These are phyloP conservation scores for Ageneiosus marmoratus DNA, from an alignment of 2,113 vertebrate species.

Conservation along the genomic window DNA sequence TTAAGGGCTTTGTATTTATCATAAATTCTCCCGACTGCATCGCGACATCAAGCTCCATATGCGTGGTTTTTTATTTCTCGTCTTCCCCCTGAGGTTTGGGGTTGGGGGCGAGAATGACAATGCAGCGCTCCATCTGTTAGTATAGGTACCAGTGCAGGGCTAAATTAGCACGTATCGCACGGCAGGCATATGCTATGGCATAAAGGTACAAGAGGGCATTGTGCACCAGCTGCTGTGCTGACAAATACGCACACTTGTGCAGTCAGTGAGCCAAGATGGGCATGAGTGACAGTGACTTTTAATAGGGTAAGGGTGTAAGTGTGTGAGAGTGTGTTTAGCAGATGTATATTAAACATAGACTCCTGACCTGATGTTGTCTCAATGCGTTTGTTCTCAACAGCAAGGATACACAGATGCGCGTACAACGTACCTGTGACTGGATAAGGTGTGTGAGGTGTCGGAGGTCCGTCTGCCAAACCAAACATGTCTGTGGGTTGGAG, in stretches of 20 bases:
- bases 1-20: constrained; percentile 79
- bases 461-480: background rate
- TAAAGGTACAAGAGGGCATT: constrained; percentile 94
- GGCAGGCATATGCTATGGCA: constrained; percentile 94
- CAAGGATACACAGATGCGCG: background rate
- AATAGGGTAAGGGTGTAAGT: background rate
- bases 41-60: constrained; percentile 78
- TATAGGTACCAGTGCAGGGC: constrained; percentile 79
- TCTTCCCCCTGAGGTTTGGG: constrained; percentile 77
- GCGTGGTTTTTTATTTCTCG: constrained; percentile 87
- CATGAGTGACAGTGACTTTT: constrained; percentile 62
- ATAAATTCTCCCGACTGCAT: constrained; percentile 64
- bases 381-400: background rate
- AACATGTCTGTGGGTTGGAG: constrained; percentile 11
- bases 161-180: constrained; percentile 94
- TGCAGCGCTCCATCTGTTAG: constrained; percentile 92
- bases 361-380: constrained; percentile 1
- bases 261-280: constrained; percentile 83
- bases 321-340: background rate
- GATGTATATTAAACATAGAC: background rate
- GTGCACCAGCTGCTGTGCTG: constrained; percentile 93
- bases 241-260: constrained; percentile 93
- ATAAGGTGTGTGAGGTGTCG: background rate
- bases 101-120: constrained; percentile 93
- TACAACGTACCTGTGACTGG: background rate